phyloP scores from a whole-genome alignment of 1,140 invertebrate species.

The Drosophila bipectinata region DNA sequence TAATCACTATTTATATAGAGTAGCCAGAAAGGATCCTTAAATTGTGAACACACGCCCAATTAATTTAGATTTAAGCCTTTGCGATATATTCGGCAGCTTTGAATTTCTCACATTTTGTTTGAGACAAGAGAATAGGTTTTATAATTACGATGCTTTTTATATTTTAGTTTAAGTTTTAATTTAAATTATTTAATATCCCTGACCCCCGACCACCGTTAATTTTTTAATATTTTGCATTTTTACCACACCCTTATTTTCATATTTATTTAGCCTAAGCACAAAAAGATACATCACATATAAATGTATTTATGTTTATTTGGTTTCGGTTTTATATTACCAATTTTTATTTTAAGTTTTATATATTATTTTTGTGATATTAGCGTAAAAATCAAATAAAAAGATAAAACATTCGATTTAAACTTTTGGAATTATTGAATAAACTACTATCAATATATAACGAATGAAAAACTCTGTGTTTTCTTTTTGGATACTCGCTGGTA shows the following conservation, averaged over 20 bases:
- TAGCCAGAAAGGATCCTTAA: slow-evolving; percentile 31
- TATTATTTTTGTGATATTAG: slow-evolving; percentile 83
- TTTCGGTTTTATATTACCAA: slow-evolving; percentile 70
- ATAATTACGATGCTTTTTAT: slow-evolving; percentile 11
- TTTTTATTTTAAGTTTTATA: slow-evolving; percentile 70
- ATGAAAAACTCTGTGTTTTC: background rate
- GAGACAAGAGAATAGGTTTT: slow-evolving; percentile 26
- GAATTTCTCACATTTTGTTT: slow-evolving; percentile 43
- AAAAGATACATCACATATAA: slow-evolving; percentile 27
- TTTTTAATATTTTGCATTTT: slow-evolving; percentile 47
- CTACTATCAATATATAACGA: slow-evolving; percentile 59
- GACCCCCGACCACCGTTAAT: slow-evolving; percentile 38
- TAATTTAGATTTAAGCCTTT: slow-evolving; percentile 57
- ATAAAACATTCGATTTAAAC: slow-evolving; percentile 74
- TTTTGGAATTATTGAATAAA: slow-evolving; percentile 80
- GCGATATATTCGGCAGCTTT: slow-evolving; percentile 49
- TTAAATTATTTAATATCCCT: slow-evolving; percentile 5
- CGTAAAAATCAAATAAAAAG: slow-evolving; percentile 70
- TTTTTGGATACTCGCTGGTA: background rate
- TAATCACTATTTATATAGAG: slow-evolving; percentile 75
- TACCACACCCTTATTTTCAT: slow-evolving; percentile 6
- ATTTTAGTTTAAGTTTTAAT: slow-evolving; percentile 38
- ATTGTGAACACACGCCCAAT: slow-evolving; percentile 59
- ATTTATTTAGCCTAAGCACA: slow-evolving; percentile 42
- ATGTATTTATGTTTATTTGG: slow-evolving; percentile 44